These are phyloP conservation scores for Lamprologus tigripictilis DNA, from an alignment of 2,113 vertebrate species.

Conservation along the genomic window DNA sequence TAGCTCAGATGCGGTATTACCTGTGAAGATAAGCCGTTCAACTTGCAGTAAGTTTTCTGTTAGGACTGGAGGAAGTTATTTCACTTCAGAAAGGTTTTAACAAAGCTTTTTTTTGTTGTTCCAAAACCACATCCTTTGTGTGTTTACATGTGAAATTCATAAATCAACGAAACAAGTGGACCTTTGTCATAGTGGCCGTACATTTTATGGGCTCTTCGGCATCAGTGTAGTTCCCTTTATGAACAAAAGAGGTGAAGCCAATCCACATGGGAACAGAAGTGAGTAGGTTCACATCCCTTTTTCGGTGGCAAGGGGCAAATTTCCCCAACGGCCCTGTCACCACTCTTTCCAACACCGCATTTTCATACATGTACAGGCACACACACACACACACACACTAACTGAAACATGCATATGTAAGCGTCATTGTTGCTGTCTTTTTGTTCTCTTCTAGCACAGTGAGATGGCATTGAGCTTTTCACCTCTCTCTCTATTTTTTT, in stretches of 20 bases:
- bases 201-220: background rate
- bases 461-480: conserved; percentile 13
- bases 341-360: background rate
- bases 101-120: background rate
- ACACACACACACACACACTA: background rate
- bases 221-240: conserved; percentile 26
- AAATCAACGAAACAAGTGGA: background rate
- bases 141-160: background rate
- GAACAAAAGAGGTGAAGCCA: background rate
- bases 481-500: background rate
- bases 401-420: background rate
- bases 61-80: background rate
- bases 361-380: background rate
- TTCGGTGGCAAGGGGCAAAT: conserved; percentile 36
- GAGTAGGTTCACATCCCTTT: conserved; percentile 64
- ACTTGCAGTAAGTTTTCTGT: background rate
- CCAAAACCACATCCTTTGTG: background rate
- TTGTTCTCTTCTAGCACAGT: background rate
- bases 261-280: conserved; percentile 41
- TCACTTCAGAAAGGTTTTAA: conserved; percentile 1
- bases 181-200: background rate
- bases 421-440: conserved; percentile 15
- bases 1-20: background rate
- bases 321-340: background rate
- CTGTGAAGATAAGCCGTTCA: background rate